Evolutionary conservation across 92 coral and sea anemone genomes (phyloP).

Genomic region (Palythoa grandis): DNA sequence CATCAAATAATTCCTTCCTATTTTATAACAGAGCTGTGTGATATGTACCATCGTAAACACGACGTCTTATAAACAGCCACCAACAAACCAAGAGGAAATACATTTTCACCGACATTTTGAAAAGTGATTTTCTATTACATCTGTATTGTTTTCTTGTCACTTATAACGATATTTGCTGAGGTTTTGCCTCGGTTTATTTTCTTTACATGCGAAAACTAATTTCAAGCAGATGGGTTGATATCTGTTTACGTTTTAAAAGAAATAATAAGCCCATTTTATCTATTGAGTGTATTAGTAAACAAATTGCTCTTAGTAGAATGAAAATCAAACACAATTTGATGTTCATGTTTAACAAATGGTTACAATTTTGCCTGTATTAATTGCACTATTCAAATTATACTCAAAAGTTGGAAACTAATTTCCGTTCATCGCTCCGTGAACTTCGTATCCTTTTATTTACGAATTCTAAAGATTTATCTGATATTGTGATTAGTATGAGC

Average conservation of each 20-base stretch:
- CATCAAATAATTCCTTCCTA: slow-evolving; percentile 23
- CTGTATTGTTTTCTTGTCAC: slow-evolving; percentile 20
- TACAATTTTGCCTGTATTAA: slow-evolving; percentile 64
- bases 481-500: slow-evolving; percentile 54
- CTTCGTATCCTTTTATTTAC: slow-evolving; percentile 57
- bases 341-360: slow-evolving; percentile 79
- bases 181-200: slow-evolving; percentile 34
- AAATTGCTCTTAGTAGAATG: slow-evolving; percentile 83
- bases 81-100: background rate
- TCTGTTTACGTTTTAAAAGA: slow-evolving; percentile 57
- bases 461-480: slow-evolving; percentile 66
- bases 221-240: slow-evolving; percentile 57
- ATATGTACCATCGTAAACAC: slow-evolving; percentile 1
- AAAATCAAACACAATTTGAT: slow-evolving; percentile 74
- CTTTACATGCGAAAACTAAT: slow-evolving; percentile 59
- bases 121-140: slow-evolving; percentile 20
- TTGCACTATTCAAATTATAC: slow-evolving; percentile 73
- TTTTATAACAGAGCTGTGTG: background rate
- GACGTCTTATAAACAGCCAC: slow-evolving; percentile 1
- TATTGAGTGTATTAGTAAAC: slow-evolving; percentile 71
- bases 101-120: slow-evolving; percentile 28
- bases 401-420: slow-evolving; percentile 67
- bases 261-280: slow-evolving; percentile 76
- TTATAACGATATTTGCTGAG: slow-evolving; percentile 43
- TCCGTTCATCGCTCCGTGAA: slow-evolving; percentile 78